phyloP scores from a whole-genome alignment of 1,140 invertebrate species.

The Pseudomyrmex dendroicus region DNA sequence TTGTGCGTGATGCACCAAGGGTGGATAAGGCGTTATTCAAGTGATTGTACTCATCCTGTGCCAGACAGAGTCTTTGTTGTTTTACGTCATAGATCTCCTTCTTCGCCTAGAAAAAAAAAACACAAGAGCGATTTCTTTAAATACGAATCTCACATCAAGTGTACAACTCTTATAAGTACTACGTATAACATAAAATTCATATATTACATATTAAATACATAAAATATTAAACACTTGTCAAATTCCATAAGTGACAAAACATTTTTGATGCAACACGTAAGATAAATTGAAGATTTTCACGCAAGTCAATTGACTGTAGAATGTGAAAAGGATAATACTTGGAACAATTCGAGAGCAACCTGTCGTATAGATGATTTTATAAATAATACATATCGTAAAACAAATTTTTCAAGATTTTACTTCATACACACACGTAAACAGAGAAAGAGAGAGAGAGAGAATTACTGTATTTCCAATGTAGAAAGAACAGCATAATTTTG shows the following conservation, averaged over 20 bases:
- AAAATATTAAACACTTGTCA: not conserved
- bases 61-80: conserved; percentile 95
- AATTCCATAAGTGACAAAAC: not conserved
- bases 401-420: not conserved
- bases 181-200: not conserved
- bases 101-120: conserved; percentile 92
- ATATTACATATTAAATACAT: no score
- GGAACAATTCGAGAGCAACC: not conserved
- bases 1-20: conserved; percentile 92
- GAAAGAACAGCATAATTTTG: not conserved
- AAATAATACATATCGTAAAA: no score
- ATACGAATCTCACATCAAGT: not conserved
- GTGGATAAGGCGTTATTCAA: conserved; percentile 94
- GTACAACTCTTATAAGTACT: not conserved
- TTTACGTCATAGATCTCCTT: conserved; percentile 98
- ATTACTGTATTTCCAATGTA: conserved; percentile 8
- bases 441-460: no score
- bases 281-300: no score
- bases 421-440: not conserved
- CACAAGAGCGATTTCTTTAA: conserved; percentile 6
- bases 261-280: not conserved
- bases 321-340: no score
- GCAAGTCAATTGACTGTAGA: no score
- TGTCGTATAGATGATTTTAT: no score
- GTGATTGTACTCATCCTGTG: conserved; percentile 98